Evolutionary conservation across 1,140 invertebrate genomes (phyloP).

Genomic region (Drosophila burlai): DNA sequence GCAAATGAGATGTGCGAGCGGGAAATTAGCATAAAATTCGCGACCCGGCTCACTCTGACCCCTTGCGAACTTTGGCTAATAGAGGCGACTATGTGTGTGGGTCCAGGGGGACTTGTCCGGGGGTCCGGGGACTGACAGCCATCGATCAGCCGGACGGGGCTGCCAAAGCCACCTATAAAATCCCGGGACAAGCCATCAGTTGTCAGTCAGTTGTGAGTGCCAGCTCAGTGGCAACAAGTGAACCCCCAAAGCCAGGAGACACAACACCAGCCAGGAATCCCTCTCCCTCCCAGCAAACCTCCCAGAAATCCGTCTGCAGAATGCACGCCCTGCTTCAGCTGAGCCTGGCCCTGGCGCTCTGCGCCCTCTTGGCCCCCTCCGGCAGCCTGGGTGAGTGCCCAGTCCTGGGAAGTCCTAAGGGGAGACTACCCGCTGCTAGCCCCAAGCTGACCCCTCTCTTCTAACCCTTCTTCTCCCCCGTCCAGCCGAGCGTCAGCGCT

Average conservation of each 20-base stretch:
- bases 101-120: background rate
- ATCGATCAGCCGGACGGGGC: conserved; percentile 61
- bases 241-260: background rate
- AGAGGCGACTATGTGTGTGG: background rate
- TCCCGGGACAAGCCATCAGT: conserved; percentile 31
- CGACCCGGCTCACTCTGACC: conserved; percentile 69
- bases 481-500: conserved; percentile 26
- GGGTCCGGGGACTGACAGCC: conserved; percentile 15
- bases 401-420: background rate
- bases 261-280: background rate
- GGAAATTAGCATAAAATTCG: conserved; percentile 67
- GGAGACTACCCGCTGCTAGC: too few species aligned
- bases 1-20: conserved; percentile 27
- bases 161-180: conserved; percentile 65
- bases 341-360: conserved; percentile 62
- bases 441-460: background rate
- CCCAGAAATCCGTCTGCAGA: conserved; percentile 7
- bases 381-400: conserved; percentile 54
- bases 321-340: conserved; percentile 61
- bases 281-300: background rate
- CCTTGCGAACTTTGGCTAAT: conserved; percentile 60
- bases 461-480: background rate
- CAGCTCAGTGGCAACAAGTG: conserved; percentile 69
- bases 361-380: conserved; percentile 47
- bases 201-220: conserved; percentile 76